Base-by-base conservation (phyloP, 2,113 vertebrate species). In the Ammodytes marinus region DNA sequence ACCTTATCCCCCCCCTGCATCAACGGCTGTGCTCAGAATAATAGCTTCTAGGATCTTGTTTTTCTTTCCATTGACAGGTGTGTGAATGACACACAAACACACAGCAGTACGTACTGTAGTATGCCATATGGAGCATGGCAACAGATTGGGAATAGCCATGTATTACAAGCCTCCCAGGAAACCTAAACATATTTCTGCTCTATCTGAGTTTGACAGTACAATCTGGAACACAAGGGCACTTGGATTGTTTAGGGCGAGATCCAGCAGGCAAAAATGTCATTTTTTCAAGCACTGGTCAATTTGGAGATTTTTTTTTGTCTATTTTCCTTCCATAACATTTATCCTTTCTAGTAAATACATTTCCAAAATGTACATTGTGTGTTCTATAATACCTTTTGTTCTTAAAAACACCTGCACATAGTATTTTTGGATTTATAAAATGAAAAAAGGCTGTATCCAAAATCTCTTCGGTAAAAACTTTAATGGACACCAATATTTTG, bases 1-100 rank as follows among this genome's bases (percentile, higher is more conserved):
- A 94, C 89, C 87, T 74, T 91, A 93, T 87, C 90, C 83, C 54
- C 27, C 27, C 60, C 47, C 77, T 37, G 67, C 79, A 77, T 70
- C 86, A 83, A 72, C 82, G 27, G 39, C 59, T 74, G 60, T 65
- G 59, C 61, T 82, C 49, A 68, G 75, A 40, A 69, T 79, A 88
- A 87, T 63, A 77, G 77, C 74, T 82, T 27, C 27, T 79, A 85
- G 74, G 85, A 85, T 76, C 75, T 77, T 76, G 63, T 58, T 27
- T 27, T 27, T 27, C 27, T 27, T 75, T 55, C 84, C 83, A 71
- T 15, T 79, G 82, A 79, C 86, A 86, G 77, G 69, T 85, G 85
- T 59, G 59, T 65, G 64, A 14, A 46, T 27, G 46, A 63, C 64
- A 82, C 50, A 78, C 64, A 67, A 6, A 74, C 66, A 80, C 53